Percentiles rank a stretch among this genome's conserved stretches.
These are phyloP conservation scores for Premnoplex brunnescens DNA, from an alignment of 2,797 vertebrate species.

Conservation along the genomic window DNA sequence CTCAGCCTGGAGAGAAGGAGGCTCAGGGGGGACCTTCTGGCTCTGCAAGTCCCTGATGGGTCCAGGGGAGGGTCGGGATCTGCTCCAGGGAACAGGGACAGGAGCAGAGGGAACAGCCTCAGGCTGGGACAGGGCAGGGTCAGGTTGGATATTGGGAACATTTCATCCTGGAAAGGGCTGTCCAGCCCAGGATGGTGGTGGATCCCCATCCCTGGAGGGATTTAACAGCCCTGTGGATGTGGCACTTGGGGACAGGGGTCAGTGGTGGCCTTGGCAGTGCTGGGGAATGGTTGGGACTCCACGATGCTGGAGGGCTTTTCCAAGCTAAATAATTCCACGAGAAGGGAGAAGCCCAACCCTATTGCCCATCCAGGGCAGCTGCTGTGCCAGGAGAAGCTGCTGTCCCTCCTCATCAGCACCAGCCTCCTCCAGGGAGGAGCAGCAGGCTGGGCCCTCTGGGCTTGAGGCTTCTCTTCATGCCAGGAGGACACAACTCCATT, in stretches of 20 bases:
- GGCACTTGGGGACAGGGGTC: not conserved
- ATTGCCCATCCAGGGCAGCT: not conserved
- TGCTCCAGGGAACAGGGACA: not conserved
- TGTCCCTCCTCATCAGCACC: not conserved
- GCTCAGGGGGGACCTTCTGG: not conserved
- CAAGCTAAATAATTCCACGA: not conserved
- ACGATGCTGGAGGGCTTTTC: not conserved
- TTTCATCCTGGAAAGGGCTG: too few relatives aligned
- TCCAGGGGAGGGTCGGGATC: not conserved
- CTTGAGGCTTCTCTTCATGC: not conserved
- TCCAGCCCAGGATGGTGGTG: not conserved
- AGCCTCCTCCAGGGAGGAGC: not conserved
- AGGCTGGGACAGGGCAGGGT: not conserved
- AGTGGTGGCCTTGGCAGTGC: not conserved
- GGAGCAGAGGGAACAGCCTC: fast-evolving
- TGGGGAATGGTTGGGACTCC: not conserved
- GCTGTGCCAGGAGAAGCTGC: not conserved
- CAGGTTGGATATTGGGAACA: not conserved
- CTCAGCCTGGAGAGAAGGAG: not conserved
- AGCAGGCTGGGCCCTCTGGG: not conserved
- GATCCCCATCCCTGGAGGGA: not conserved
- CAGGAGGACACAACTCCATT: not conserved
- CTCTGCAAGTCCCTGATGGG: not conserved
- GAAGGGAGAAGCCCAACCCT: not conserved
- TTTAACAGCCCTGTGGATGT: not conserved